Base-by-base conservation (phyloP, 1,140 invertebrate genomes). In the Chionoecetes opilio region DNA sequence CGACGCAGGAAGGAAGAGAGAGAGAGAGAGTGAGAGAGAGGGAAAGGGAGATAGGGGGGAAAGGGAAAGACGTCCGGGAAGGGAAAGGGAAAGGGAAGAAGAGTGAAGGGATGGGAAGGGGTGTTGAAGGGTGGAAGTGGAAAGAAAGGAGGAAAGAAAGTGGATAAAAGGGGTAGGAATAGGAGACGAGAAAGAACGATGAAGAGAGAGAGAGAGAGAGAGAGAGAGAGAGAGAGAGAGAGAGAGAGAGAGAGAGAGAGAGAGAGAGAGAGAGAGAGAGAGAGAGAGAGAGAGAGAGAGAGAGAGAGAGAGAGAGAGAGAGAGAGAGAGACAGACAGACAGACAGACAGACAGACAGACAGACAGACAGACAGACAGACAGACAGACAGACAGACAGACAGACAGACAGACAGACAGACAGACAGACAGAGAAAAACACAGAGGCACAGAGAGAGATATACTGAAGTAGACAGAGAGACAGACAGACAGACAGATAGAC, bases 31-130 rank as follows among this genome's bases (percentile, higher is more conserved):
- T n/a, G 37, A 46, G 0, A 46, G 88, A 90, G 88, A 38, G 35
- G 41, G 35, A 90, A 29, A 90, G 37, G 14, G 87, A 89, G 37
- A 89, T 11, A 89, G 87, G 37, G 37, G n/a, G 37, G 82, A 85
- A 85, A 85, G n/a, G n/a, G n/a, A n/a, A n/a, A n/a, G n/a, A n/a
- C n/a, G n/a, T 31, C 9, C n/a, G 26, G 32, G 26, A 85, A n/a
- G 87, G 35, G 34, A 90, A 31, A 89, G 34, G 38, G 32, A 37
- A 29, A 37, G 87, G 6, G 37, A 89, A n/a, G 38, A 6, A 41
- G 38, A 90, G 41, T 9, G 34, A 90, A 90, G 0, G 41, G 0
- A 90, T 0, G 26, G 26, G 2, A 38, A 41, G 8, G 26, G 0
- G n/a, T 8, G 41, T 0, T 6, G n/a, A 41, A 26, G 26, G 3